Conservation (phyloP, 37 sponge, comb jelly and placozoan genomes). For the Geodia barretti region DNA sequence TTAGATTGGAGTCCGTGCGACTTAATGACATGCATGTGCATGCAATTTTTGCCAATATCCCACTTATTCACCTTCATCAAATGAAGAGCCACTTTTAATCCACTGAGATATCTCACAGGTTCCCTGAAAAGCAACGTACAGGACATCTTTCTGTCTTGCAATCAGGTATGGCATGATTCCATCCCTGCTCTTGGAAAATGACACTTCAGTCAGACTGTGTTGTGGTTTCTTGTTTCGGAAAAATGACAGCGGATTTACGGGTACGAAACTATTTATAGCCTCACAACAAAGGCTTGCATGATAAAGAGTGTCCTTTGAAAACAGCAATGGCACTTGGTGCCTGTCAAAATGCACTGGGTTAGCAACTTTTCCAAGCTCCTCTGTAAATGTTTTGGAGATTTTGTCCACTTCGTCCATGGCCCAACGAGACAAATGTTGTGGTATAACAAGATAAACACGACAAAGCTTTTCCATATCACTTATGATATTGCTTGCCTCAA, state of each 20-base stretch:
- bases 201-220: conserved; percentile 1
- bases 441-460: neutral
- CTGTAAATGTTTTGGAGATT: too few relatives aligned
- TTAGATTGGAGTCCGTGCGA: too few relatives aligned
- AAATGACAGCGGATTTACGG: too few relatives aligned
- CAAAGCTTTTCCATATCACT: neutral
- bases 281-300: conserved; percentile 16
- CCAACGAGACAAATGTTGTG: neutral
- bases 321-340: neutral
- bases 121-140: conserved; percentile 16
- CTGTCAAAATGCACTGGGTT: too few relatives aligned
- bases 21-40: neutral
- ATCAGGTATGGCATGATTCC: conserved; percentile 9
- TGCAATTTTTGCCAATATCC: neutral
- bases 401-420: neutral
- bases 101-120: conserved; percentile 8
- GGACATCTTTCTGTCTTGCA: conserved; percentile 4
- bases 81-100: conserved; percentile 1
- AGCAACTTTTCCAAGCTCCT: too few relatives aligned
- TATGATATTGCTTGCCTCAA: neutral
- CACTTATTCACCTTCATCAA: conserved; percentile 7
- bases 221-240: neutral
- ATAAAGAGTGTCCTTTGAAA: conserved; percentile 4
- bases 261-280: too few relatives aligned
- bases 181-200: neutral